These are phyloP conservation scores for Microdon myrmicae DNA, from an alignment of 2,888 invertebrate genomes.

Conservation along the genomic window DNA sequence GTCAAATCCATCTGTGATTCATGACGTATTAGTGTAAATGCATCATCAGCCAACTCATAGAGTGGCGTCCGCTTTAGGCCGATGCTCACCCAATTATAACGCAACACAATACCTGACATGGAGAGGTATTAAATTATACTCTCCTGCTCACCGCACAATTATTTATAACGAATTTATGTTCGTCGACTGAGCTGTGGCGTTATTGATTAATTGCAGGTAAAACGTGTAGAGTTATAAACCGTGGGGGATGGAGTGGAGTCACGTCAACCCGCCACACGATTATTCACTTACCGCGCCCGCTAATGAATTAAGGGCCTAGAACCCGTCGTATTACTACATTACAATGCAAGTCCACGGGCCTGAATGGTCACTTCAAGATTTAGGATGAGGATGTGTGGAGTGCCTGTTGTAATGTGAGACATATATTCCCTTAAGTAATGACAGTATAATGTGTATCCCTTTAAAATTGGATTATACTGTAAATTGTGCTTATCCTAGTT, in stretches of 20 bases:
- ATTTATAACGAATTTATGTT: slow-evolving; percentile 50
- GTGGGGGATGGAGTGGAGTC: not conserved
- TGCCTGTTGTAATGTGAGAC: too few species aligned
- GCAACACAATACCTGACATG: slow-evolving; percentile 18
- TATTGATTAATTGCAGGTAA: slow-evolving; percentile 36
- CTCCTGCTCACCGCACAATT: slow-evolving; percentile 43
- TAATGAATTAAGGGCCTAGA: slow-evolving; percentile 50
- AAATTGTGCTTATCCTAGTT: too few species aligned
- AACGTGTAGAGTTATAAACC: not conserved
- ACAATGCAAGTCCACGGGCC: too few species aligned
- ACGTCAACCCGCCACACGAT: slow-evolving; percentile 34
- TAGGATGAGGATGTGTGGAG: too few species aligned
- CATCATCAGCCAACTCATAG: slow-evolving; percentile 19
- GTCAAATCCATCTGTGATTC: slow-evolving; percentile 40
- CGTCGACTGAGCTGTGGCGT: slow-evolving; percentile 39
- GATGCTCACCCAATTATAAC: slow-evolving; percentile 19
- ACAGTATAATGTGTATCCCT: too few species aligned
- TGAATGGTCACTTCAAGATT: too few species aligned
- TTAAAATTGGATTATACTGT: too few species aligned
- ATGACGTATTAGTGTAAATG: slow-evolving; percentile 44
- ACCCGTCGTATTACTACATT: too few species aligned
- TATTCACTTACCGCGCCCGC: slow-evolving; percentile 46
- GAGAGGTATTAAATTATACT: slow-evolving; percentile 26
- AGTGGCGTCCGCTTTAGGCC: slow-evolving; percentile 6
- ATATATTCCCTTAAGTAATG: too few species aligned